Evolutionary conservation across 2,888 invertebrate genomes (phyloP).

Genomic region (Amaurobius ferox): DNA sequence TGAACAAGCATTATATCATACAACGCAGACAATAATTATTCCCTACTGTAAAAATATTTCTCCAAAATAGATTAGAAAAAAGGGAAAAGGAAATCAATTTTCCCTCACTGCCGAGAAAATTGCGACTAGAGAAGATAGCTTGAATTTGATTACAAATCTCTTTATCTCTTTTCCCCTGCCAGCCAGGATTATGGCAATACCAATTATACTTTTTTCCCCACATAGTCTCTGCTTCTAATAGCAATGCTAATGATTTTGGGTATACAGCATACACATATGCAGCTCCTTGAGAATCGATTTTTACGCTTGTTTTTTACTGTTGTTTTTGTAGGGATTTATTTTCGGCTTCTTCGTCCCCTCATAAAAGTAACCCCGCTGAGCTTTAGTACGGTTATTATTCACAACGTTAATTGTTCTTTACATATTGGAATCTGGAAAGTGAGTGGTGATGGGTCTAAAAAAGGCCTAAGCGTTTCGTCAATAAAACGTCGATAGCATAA

Average conservation of each 20-base stretch:
- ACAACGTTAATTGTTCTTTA: constrained; percentile 36
- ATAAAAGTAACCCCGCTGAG: constrained; percentile 26
- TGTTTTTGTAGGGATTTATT: constrained; percentile 24
- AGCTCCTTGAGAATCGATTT: constrained; percentile 27
- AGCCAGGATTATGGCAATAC: constrained; percentile 43
- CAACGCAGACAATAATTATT: constrained; percentile 39
- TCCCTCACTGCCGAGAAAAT: constrained; percentile 29
- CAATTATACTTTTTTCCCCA: constrained; percentile 41
- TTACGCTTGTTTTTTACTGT: not conserved
- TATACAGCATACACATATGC: not conserved
- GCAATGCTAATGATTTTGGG: constrained; percentile 44
- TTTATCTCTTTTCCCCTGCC: constrained; percentile 31
- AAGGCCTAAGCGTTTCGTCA: not conserved
- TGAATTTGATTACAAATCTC: constrained; percentile 64
- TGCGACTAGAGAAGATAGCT: constrained; percentile 19
- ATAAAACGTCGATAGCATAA: not conserved
- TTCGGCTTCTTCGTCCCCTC: not conserved
- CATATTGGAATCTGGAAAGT: constrained; percentile 7
- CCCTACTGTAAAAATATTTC: constrained; percentile 40
- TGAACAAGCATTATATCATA: not conserved
- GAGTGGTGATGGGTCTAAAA: not conserved
- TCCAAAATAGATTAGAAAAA: constrained; percentile 39
- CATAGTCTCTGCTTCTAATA: constrained; percentile 1
- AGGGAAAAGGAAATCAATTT: constrained; percentile 45
- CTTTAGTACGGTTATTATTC: constrained; percentile 26